Evolutionary conservation across 2,113 vertebrate species (phyloP).

Genomic region (Tamias sibiricus): DNA sequence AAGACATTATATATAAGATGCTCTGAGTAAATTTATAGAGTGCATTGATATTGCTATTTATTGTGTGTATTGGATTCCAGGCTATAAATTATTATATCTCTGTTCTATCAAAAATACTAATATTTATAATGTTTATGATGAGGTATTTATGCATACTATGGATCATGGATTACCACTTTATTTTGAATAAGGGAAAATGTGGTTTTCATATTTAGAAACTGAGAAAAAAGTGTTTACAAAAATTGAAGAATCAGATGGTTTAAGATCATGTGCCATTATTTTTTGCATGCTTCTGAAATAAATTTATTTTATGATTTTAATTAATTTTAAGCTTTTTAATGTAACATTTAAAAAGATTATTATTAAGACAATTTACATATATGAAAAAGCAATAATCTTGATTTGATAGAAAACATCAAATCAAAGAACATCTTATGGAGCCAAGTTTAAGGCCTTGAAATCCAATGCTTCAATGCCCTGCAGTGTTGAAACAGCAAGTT

Average conservation of each 20-base stretch:
- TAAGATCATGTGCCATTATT: not conserved
- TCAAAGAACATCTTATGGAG: not conserved
- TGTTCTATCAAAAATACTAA: not conserved
- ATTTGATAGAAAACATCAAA: not conserved
- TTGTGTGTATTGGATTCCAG: not conserved
- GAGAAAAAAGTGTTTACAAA: conserved; percentile 39
- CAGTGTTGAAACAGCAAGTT: not conserved
- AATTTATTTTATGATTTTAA: conserved; percentile 44
- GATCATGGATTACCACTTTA: conserved; percentile 44
- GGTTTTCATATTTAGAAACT: conserved; percentile 56
- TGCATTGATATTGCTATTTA: not conserved
- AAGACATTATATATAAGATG: conserved; percentile 23
- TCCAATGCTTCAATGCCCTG: not conserved
- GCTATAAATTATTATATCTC: conserved; percentile 1
- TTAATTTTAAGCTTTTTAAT: conserved; percentile 34
- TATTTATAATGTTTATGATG: conserved; percentile 51
- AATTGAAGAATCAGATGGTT: not conserved
- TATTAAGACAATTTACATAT: conserved; percentile 18
- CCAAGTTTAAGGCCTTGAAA: conserved; percentile 1
- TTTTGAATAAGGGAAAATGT: conserved; percentile 41
- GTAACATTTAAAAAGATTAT: not conserved
- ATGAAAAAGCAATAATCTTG: not conserved
- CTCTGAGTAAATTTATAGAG: conserved; percentile 4
- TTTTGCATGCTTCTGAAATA: conserved; percentile 59
- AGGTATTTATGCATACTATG: conserved; percentile 40